Conservation (phyloP, 2,888 invertebrate genomes). For the Synanthedon vespiformis region DNA sequence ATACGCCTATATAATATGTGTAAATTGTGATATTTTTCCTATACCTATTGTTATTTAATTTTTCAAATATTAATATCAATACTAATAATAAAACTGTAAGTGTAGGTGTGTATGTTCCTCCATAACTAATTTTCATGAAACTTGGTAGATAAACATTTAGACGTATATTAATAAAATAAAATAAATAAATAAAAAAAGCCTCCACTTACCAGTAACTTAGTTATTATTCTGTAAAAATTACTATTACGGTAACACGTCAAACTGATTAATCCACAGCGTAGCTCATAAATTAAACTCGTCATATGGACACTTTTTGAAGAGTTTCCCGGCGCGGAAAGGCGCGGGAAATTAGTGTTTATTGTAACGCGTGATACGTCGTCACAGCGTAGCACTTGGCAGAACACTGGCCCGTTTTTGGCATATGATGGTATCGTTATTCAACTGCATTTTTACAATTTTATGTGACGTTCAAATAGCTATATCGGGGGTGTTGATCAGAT, state of each 20-base stretch:
- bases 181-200: not conserved
- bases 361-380: conserved; percentile 22
- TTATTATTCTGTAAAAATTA: conserved; percentile 56
- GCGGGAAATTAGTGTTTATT: conserved; percentile 23
- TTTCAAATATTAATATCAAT: no score
- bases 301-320: conserved; percentile 42
- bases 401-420: conserved; percentile 56
- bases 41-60: no score
- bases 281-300: conserved; percentile 43
- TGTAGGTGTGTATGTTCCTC: no score
- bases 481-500: not conserved
- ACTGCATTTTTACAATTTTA: not conserved
- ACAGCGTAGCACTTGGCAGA: conserved; percentile 37
- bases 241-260: conserved; percentile 44
- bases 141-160: no score
- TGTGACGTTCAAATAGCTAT: not conserved
- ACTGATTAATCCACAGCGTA: conserved; percentile 31
- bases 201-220: conserved; percentile 20
- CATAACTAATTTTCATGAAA: no score
- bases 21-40: no score
- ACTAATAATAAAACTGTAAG: no score
- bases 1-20: no score
- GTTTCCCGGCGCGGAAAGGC: conserved; percentile 21
- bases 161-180: no score
- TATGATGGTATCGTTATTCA: conserved; percentile 6